These are phyloP conservation scores for Sebastes ruberrimus DNA, from an alignment of 2,797 vertebrate genomes.

Conservation along the genomic window DNA sequence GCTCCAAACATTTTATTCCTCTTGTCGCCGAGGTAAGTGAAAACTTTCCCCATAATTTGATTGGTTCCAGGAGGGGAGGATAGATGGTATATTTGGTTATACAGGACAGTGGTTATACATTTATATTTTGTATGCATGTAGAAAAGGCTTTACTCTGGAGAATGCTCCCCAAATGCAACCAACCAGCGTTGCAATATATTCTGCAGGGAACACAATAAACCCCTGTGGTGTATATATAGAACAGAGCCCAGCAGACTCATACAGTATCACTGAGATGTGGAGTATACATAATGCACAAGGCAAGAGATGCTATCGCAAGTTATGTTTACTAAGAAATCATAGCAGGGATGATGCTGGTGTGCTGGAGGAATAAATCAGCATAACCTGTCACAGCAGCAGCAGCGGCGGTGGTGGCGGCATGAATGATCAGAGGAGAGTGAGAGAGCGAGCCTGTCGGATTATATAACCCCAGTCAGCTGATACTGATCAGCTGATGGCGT, in stretches of 20 bases:
- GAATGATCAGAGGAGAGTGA: constrained; percentile 48
- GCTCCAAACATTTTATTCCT: constrained; percentile 35
- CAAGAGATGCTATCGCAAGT: constrained; percentile 34
- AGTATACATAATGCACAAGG: constrained; percentile 13
- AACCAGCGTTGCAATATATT: neutral
- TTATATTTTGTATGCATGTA: neutral
- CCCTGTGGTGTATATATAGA: neutral
- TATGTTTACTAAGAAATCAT: constrained; percentile 39
- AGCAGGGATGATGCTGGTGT: constrained; percentile 29
- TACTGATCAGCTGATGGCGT: constrained; percentile 55
- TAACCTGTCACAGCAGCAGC: constrained; percentile 23
- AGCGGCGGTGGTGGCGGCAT: neutral
- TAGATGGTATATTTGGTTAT: neutral
- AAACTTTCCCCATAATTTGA: constrained; percentile 4
- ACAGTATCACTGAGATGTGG: constrained; percentile 2
- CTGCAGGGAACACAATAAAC: neutral
- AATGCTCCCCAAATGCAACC: neutral
- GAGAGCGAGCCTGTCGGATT: constrained; percentile 43
- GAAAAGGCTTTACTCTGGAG: neutral
- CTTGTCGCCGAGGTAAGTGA: neutral
- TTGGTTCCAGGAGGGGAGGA: constrained; percentile 12
- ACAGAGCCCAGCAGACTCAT: constrained; percentile 1
- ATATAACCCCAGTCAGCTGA: constrained; percentile 61
- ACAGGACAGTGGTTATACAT: neutral
- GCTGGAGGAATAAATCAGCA: constrained; percentile 51